Evolutionary conservation across 1,140 invertebrate species (phyloP).

Genomic region (Drosophila insularis): DNA sequence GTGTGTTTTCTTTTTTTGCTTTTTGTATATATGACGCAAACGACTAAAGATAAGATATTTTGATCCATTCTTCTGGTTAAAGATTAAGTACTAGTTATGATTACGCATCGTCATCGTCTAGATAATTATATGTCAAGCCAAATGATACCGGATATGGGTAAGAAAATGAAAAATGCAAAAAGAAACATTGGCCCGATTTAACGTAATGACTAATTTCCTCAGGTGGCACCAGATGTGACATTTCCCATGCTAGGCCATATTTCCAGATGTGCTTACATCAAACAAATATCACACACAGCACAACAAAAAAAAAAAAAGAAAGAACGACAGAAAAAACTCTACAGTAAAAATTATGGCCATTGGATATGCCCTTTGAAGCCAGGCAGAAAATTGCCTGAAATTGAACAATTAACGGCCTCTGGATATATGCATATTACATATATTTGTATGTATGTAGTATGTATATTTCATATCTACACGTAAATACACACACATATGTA

Average conservation of each 20-base stretch:
- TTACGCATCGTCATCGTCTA: not conserved
- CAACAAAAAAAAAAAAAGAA: slow-evolving; percentile 12
- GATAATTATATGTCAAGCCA: not conserved
- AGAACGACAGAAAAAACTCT: slow-evolving; percentile 7
- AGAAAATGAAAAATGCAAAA: slow-evolving; percentile 20
- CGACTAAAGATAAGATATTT: not conserved
- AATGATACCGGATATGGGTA: slow-evolving; percentile 12
- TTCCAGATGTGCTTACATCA: slow-evolving; percentile 15
- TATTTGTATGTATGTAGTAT: not conserved
- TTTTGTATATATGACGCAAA: not conserved
- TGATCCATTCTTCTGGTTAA: slow-evolving; percentile 1
- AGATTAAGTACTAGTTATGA: not conserved
- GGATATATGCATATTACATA: slow-evolving; percentile 9
- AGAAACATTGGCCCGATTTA: slow-evolving; percentile 7
- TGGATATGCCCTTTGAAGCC: slow-evolving; percentile 67
- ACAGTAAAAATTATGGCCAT: slow-evolving; percentile 35
- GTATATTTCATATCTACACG: not conserved
- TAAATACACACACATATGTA: not conserved
- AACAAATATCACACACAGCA: not conserved
- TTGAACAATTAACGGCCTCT: slow-evolving; percentile 64
- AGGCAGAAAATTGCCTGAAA: slow-evolving; percentile 54
- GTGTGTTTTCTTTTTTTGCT: not conserved
- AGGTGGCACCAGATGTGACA: not conserved
- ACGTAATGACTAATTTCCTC: slow-evolving; percentile 2
- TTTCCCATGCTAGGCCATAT: slow-evolving; percentile 6